phyloP scores from a whole-genome alignment of 2,797 vertebrate genomes.

The Myotis vivesi region DNA sequence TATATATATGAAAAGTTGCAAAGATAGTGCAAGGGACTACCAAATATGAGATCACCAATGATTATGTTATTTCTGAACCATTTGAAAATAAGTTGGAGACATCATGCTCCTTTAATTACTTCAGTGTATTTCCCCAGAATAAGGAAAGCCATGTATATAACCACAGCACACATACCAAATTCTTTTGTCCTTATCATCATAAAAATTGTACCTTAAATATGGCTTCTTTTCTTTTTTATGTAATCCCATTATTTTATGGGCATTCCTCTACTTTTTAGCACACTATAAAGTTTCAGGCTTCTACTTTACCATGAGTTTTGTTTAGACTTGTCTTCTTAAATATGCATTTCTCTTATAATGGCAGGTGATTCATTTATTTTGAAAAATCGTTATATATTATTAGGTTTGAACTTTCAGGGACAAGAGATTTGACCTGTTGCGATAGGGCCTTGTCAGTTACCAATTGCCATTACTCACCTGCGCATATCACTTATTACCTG shows the following conservation, averaged over 20 bases:
- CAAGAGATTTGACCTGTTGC: neutral
- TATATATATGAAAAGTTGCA: neutral
- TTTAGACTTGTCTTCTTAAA: neutral
- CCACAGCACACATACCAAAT: neutral
- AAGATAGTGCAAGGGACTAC: neutral
- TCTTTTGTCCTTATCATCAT: too few species aligned
- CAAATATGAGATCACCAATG: neutral
- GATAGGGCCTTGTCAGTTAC: neutral
- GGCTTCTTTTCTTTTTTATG: neutral
- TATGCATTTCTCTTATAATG: neutral
- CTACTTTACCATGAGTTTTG: neutral
- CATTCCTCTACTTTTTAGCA: neutral
- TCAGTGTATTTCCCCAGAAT: neutral
- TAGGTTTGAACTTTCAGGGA: neutral
- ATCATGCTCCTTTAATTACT: neutral
- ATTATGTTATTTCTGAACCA: neutral
- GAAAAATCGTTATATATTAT: neutral
- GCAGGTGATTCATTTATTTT: neutral
- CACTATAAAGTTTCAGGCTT: neutral
- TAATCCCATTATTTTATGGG: neutral
- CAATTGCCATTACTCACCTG: neutral
- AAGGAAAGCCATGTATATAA: neutral
- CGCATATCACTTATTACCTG: neutral
- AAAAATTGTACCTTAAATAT: neutral
- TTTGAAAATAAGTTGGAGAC: neutral